Percentiles rank a stretch among this genome's conserved stretches.
Conservation (phyloP, 2,113 vertebrate genomes). For the Scomber scombrus region DNA sequence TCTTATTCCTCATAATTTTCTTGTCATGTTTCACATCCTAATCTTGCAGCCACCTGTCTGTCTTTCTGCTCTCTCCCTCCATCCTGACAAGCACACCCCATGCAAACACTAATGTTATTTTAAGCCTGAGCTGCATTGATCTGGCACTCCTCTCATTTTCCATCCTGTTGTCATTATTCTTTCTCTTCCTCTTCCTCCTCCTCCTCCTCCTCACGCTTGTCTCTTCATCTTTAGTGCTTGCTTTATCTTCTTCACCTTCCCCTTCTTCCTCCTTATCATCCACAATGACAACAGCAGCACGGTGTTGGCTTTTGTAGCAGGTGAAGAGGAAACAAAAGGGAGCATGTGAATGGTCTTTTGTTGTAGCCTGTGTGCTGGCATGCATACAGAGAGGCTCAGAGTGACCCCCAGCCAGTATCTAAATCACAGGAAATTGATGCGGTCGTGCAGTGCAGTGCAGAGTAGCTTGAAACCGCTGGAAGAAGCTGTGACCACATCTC, state of each 20-base stretch:
- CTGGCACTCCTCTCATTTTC: slow-evolving; percentile 20
- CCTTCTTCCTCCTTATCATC: not conserved
- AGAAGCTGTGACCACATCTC: not conserved
- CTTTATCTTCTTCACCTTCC: slow-evolving; percentile 21
- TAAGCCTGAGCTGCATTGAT: slow-evolving; percentile 35
- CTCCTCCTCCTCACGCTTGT: not conserved
- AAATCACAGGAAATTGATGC: slow-evolving; percentile 23
- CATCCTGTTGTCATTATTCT: slow-evolving; percentile 9
- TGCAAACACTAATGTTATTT: slow-evolving; percentile 42
- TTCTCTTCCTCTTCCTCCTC: not conserved
- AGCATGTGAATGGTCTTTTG: slow-evolving; percentile 17
- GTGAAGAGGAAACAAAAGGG: not conserved
- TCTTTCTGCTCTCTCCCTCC: not conserved
- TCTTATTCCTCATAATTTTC: slow-evolving; percentile 3
- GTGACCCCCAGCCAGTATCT: slow-evolving; percentile 39
- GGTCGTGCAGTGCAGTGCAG: not conserved
- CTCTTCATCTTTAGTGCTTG: slow-evolving; percentile 21
- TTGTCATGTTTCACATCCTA: not conserved
- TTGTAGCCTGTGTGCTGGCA: not conserved
- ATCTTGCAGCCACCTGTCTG: not conserved
- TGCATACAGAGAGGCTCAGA: slow-evolving; percentile 37
- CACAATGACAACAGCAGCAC: slow-evolving; percentile 40
- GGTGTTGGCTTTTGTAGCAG: slow-evolving; percentile 8
- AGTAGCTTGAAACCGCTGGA: not conserved
- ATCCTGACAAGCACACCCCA: not conserved